phyloP scores from a whole-genome alignment of 2,888 invertebrate species.

The Parelbella ahira region DNA sequence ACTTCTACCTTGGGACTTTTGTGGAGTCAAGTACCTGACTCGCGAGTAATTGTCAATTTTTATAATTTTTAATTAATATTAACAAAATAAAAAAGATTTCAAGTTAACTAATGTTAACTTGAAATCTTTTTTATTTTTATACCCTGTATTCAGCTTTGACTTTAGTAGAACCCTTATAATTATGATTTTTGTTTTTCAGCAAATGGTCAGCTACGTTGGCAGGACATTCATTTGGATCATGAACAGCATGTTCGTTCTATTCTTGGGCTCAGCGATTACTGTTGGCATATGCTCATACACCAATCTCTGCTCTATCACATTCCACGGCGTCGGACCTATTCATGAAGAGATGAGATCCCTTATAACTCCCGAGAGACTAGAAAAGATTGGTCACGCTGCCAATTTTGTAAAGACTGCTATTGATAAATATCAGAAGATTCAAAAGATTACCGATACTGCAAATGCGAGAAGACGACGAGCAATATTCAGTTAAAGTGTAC shows the following conservation, averaged over 20 bases:
- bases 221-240: conserved; percentile 59
- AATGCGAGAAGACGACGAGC: conserved; percentile 47
- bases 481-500: conserved; percentile 26
- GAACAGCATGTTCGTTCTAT: conserved; percentile 67
- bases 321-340: conserved; percentile 82
- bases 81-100: too few species aligned
- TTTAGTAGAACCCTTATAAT: too few species aligned
- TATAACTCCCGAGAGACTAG: conserved; percentile 81
- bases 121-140: too few species aligned
- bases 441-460: conserved; percentile 46
- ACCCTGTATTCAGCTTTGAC: too few species aligned
- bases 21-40: conserved; percentile 70
- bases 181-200: too few species aligned
- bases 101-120: too few species aligned
- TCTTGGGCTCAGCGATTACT: conserved; percentile 69
- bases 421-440: conserved; percentile 79
- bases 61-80: too few species aligned
- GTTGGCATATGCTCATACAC: conserved; percentile 81
- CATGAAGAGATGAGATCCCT: conserved; percentile 78
- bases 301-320: conserved; percentile 81
- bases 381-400: conserved; percentile 80
- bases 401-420: conserved; percentile 82
- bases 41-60: conserved; percentile 46
- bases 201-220: conserved; percentile 56
- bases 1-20: conserved; percentile 55